Evolutionary conservation across 2,113 vertebrate species (phyloP).

Genomic region (Charina bottae): DNA sequence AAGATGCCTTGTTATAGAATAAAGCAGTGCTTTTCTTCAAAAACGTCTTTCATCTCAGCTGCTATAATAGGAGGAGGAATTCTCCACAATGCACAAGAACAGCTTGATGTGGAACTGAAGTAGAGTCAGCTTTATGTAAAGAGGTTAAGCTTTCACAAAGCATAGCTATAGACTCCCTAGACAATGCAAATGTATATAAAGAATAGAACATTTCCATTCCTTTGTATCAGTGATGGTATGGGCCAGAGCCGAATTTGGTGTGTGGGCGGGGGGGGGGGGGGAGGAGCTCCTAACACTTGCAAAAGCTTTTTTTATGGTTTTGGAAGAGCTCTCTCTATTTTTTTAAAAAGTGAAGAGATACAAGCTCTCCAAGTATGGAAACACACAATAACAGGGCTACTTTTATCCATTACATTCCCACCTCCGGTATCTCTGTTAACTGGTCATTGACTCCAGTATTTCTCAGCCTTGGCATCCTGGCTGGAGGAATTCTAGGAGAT

Average conservation of each 20-base stretch:
- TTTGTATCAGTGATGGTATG: neutral
- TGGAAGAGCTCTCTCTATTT: neutral
- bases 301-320: neutral
- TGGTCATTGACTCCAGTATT: neutral
- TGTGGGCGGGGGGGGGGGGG: neutral
- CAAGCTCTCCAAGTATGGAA: neutral
- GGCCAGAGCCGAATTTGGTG: neutral
- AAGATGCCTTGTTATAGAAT: neutral
- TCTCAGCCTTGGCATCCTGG: neutral
- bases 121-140: neutral
- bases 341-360: neutral
- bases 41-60: slow-evolving; percentile 17
- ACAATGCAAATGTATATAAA: neutral
- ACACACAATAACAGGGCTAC: neutral
- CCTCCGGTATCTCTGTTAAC: neutral
- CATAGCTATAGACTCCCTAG: neutral
- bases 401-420: neutral
- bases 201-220: neutral
- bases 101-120: slow-evolving; percentile 20
- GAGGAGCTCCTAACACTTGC: neutral
- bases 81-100: neutral
- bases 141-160: slow-evolving; percentile 1
- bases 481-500: neutral
- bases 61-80: neutral
- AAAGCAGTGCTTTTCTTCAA: neutral